These are phyloP conservation scores for Rhizomys pruinosus DNA, from an alignment of 2,113 vertebrate species.

Conservation along the genomic window DNA sequence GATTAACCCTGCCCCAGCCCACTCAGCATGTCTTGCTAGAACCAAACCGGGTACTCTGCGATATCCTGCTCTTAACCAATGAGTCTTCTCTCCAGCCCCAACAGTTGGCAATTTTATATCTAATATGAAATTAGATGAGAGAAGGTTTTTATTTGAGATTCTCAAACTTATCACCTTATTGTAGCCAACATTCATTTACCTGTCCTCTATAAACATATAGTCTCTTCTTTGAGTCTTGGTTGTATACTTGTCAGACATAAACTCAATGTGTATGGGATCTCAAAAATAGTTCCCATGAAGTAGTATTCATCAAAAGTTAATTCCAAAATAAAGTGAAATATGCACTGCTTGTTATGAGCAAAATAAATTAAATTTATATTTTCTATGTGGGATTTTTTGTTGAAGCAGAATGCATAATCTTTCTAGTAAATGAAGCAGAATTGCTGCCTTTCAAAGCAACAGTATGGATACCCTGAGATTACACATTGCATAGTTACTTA, in stretches of 20 bases:
- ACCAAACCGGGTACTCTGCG: too few relatives aligned
- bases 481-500: not conserved
- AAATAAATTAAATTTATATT: constrained; percentile 47
- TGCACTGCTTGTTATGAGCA: constrained; percentile 38
- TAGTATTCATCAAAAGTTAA: not conserved
- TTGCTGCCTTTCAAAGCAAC: constrained; percentile 22
- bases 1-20: too few relatives aligned
- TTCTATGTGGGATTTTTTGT: constrained; percentile 42
- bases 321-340: constrained; percentile 64
- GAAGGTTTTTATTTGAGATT: constrained; percentile 51
- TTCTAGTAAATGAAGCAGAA: constrained; percentile 40
- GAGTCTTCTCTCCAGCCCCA: not conserved
- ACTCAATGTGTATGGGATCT: constrained; percentile 25
- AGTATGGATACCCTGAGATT: not conserved
- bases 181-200: not conserved
- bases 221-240: constrained; percentile 32
- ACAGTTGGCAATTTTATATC: constrained; percentile 66
- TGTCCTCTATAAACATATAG: constrained; percentile 13
- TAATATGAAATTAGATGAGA: constrained; percentile 50
- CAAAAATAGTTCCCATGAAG: constrained; percentile 1
- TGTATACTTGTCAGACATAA: constrained; percentile 30
- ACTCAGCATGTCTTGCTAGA: too few relatives aligned
- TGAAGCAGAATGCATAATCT: not conserved
- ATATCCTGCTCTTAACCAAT: too few relatives aligned
- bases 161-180: constrained; percentile 18